Conservation (phyloP, 2,113 vertebrate genomes). For the Datnioides undecimradiatus region DNA sequence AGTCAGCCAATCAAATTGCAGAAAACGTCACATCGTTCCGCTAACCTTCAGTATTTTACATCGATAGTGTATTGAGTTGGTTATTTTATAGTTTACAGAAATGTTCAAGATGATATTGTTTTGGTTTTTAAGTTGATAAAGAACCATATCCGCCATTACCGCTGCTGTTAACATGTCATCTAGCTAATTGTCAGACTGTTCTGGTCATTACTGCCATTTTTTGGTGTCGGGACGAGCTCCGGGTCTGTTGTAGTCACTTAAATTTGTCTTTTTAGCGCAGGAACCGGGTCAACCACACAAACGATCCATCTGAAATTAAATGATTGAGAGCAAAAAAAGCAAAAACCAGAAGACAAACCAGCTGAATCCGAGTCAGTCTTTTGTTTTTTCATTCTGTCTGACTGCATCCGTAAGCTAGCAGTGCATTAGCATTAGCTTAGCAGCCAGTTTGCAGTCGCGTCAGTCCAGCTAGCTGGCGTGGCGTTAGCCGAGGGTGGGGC, state of each 20-base stretch:
- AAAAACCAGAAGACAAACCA: conserved; percentile 38
- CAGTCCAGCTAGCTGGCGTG: neutral
- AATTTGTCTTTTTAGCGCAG: conserved; percentile 21
- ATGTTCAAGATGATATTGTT: neutral
- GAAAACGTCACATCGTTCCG: neutral
- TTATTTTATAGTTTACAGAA: neutral
- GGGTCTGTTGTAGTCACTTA: neutral
- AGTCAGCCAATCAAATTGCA: neutral
- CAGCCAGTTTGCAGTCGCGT: conserved; percentile 35
- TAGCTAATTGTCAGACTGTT: neutral
- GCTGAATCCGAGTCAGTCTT: neutral
- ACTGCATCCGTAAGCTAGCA: conserved; percentile 46
- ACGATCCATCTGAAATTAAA: conserved; percentile 31
- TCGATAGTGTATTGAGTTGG: neutral
- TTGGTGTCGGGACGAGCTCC: neutral
- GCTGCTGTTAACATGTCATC: neutral
- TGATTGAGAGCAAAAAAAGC: conserved; percentile 43
- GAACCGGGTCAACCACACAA: conserved; percentile 37
- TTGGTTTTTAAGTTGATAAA: neutral
- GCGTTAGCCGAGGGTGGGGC: conserved; percentile 78
- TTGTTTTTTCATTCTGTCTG: conserved; percentile 4
- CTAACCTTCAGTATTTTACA: neutral
- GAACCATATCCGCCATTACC: neutral
- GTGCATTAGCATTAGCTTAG: conserved; percentile 31
- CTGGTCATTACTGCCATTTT: no score